Evolutionary conservation across 1,140 invertebrate species (phyloP).

Genomic region (Conus betulinus): DNA sequence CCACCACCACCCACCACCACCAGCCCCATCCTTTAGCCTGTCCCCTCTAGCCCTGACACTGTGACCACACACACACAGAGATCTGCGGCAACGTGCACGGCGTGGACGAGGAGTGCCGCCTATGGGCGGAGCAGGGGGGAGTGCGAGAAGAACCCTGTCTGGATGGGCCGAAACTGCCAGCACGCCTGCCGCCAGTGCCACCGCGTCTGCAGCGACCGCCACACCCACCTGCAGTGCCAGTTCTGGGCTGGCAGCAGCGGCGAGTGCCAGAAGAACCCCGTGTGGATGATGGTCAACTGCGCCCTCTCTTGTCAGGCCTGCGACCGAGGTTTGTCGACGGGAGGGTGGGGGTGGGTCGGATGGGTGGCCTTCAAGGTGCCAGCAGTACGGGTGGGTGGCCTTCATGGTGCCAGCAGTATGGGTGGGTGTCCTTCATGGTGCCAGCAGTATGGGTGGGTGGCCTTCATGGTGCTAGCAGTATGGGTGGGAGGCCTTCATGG

Average conservation of each 20-base stretch:
- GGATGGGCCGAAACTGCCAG: constrained; percentile 65
- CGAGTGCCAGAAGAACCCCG: constrained; percentile 61
- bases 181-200: constrained; percentile 53
- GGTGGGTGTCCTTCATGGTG: too few relatives aligned
- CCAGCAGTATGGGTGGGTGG: too few relatives aligned
- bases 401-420: too few relatives aligned
- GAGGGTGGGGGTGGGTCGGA: too few relatives aligned
- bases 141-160: constrained; percentile 64
- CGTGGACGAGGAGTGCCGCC: constrained; percentile 46
- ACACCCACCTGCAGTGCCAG: constrained; percentile 46
- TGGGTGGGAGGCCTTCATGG: too few relatives aligned
- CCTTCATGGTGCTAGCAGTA: too few relatives aligned
- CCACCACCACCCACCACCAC: too few relatives aligned
- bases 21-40: too few relatives aligned
- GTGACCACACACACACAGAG: neutral
- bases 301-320: constrained; percentile 43
- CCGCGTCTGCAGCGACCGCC: constrained; percentile 30
- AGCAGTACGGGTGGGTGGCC: too few relatives aligned
- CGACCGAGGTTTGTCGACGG: constrained; percentile 2
- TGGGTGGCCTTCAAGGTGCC: too few relatives aligned
- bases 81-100: constrained; percentile 32
- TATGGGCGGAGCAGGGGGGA: constrained; percentile 65
- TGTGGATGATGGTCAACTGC: constrained; percentile 65
- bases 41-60: neutral
- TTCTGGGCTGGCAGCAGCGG: constrained; percentile 48